Evolutionary conservation across 2,113 vertebrate species (phyloP), one percentile per base, ranked within the genome.

Genomic region (Nicator chloris): DNA sequence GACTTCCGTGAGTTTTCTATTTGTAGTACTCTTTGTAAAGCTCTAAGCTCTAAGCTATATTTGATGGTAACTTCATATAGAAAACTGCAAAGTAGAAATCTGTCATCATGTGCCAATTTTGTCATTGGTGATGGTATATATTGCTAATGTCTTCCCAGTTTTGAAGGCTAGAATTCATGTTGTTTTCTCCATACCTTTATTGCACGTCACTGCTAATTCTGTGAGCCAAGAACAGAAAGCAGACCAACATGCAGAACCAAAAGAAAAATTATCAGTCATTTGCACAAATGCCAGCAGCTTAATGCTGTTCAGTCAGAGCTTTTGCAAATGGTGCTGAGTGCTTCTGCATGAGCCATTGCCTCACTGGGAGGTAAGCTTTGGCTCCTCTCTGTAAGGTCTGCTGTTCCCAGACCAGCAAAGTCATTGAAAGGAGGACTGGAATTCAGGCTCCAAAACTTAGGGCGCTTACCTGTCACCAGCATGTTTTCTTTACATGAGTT

Each of bases 281-380:
- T 59, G 14, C 0, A 0, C 31, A 49, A 44, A 22, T 86, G 35
- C 33, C 8, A 35, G 44, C n/a, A 53, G 37, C 27, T 71, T 28
- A 7, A 20, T 42, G 40, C 42, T 2, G 1, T 66, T 87, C 18
- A 28, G 68, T 63, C 73, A 51, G 76, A 65, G 53, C 53, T 76
- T 56, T 86, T 83, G 42, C 42, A 77, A 24, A 51, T 0, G 1
- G 13, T 49, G 37, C 57, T 31, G 31, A 31, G 44, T 0, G 1
- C 37, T 86, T 64, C 42, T 86, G 28, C 2, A 1, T 2, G 1
- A 0, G 0, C 20, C 1, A 1, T 68, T 79, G 40, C 42, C 49
- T 91, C 1, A 0, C 37, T 71, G 71, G 44, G 57, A 71, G 78
- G 65, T 68, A 18, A 59, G 49, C 27, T 75, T 70, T 56, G 40